Percentiles rank a stretch among this genome's conserved stretches.
These are phyloP conservation scores for Idaea biselata DNA, from an alignment of 2,888 invertebrate species.

Conservation along the genomic window DNA sequence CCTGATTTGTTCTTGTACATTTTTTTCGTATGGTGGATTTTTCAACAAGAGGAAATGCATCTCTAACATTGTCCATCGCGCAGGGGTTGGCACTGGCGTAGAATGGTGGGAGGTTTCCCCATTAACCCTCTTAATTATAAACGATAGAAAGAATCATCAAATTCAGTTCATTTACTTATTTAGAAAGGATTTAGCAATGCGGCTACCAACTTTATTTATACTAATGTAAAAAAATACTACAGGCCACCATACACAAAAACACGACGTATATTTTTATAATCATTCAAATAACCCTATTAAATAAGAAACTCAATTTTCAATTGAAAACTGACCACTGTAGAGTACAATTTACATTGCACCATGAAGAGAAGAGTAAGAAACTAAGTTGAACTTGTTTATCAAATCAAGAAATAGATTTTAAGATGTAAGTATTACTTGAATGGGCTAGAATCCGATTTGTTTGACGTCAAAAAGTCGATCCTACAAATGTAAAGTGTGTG, in stretches of 20 bases:
- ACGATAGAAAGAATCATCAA: no score
- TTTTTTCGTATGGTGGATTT: no score
- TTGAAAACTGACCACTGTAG: background rate
- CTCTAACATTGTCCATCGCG: no score
- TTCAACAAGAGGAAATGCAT: no score
- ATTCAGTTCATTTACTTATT: no score
- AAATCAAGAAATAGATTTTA: constrained; percentile 48
- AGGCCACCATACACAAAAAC: background rate
- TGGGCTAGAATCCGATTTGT: constrained; percentile 52
- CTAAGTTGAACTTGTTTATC: constrained; percentile 30
- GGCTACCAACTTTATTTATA: no score
- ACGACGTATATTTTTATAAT: background rate
- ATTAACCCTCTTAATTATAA: no score
- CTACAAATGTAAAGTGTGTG: constrained; percentile 36
- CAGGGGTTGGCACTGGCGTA: no score
- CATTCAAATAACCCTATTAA: background rate
- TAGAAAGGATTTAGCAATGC: no score
- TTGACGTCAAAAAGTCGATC: constrained; percentile 49
- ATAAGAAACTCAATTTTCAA: background rate
- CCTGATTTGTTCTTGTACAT: background rate
- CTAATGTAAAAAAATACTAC: no score
- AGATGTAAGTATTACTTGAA: constrained; percentile 45
- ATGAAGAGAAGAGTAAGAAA: background rate
- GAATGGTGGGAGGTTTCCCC: no score
- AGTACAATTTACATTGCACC: background rate